A percentile compares a stretch with the other conserved stretches of the same genome.
Evolutionary conservation across 2,113 vertebrate genomes (phyloP).

Genomic region (Ailurus styani): DNA sequence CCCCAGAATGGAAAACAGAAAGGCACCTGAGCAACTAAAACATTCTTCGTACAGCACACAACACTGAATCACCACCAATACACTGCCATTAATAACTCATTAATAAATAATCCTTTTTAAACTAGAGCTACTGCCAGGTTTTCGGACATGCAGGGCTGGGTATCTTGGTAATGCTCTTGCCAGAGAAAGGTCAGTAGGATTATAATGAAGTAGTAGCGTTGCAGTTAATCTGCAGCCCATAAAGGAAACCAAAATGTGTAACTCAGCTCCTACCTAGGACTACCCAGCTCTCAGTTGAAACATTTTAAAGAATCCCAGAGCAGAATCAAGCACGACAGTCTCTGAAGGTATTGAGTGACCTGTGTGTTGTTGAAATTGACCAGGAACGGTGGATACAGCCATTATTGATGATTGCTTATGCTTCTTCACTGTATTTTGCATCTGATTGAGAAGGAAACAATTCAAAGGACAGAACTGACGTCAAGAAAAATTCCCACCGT

Average conservation of each 20-base stretch:
- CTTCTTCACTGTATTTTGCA: not conserved
- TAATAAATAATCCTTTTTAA: conserved; percentile 22
- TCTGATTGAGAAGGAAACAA: conserved; percentile 21
- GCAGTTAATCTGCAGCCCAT: not conserved
- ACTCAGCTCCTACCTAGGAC: not conserved
- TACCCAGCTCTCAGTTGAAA: not conserved
- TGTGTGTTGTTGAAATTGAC: not conserved
- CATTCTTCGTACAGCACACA: not conserved
- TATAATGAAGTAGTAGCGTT: not conserved
- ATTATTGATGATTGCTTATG: not conserved
- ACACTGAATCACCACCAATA: not conserved
- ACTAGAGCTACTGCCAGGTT: not conserved
- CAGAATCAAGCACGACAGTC: not conserved
- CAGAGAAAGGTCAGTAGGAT: not conserved
- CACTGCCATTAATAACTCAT: too few species aligned
- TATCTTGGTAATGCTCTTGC: not conserved
- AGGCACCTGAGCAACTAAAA: not conserved
- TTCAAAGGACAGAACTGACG: conserved; percentile 17
- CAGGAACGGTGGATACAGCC: not conserved
- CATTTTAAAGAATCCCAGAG: not conserved
- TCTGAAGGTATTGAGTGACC: not conserved
- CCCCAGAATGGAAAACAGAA: not conserved
- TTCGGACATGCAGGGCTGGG: not conserved
- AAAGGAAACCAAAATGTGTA: not conserved
- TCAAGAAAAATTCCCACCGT: not conserved